These are phyloP conservation scores for Porites lobata DNA, from an alignment of 92 coral and sea anemone species.

Conservation along the genomic window DNA sequence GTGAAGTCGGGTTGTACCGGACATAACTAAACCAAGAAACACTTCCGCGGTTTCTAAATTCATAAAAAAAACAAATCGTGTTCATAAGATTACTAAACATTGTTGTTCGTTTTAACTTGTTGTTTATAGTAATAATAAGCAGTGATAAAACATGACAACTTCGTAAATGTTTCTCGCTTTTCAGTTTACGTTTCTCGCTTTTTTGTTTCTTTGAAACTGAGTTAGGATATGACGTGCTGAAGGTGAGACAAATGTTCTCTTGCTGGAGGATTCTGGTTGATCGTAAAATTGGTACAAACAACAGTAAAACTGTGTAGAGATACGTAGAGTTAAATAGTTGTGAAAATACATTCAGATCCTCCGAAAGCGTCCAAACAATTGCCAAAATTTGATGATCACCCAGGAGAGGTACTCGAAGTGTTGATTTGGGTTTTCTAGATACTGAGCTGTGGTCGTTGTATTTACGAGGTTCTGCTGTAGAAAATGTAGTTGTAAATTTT, in stretches of 20 bases:
- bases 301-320: background rate
- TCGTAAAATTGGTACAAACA: background rate
- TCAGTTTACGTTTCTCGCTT: background rate
- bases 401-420: too few relatives aligned
- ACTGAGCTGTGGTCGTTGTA: too few relatives aligned
- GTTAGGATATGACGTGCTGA: background rate
- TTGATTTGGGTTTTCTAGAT: too few relatives aligned
- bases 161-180: background rate
- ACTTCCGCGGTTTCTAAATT: background rate
- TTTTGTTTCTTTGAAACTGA: background rate
- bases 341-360: too few relatives aligned
- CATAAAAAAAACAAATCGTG: too few relatives aligned
- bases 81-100: background rate
- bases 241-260: background rate
- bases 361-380: too few relatives aligned
- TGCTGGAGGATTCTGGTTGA: background rate
- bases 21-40: background rate
- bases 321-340: too few relatives aligned
- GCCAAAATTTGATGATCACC: too few relatives aligned
- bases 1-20: conserved; percentile 4
- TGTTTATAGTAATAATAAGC: background rate
- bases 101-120: background rate
- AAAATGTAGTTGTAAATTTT: too few relatives aligned
- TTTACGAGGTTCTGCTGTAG: too few relatives aligned
- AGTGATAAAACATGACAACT: background rate